phyloP scores from a whole-genome alignment of 2,888 invertebrate species.

The Epistrophe eligans region DNA sequence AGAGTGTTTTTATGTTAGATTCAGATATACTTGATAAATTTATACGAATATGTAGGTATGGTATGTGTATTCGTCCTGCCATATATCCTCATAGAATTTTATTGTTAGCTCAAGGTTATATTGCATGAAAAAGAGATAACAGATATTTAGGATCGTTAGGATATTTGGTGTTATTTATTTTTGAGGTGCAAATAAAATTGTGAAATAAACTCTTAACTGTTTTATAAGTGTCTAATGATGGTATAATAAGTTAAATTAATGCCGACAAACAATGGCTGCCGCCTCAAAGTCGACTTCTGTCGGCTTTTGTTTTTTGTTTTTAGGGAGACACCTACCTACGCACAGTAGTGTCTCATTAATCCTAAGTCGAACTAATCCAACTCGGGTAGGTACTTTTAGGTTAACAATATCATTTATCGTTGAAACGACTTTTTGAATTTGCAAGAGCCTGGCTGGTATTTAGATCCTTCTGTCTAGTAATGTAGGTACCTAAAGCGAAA shows the following conservation, averaged over 20 bases:
- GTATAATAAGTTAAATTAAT: constrained; percentile 47
- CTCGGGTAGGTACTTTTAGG: background rate
- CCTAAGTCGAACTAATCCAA: background rate
- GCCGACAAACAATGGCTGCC: constrained; percentile 42
- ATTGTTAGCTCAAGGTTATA: constrained; percentile 44
- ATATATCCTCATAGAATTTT: constrained; percentile 17
- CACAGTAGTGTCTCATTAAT: background rate
- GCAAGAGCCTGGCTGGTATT: background rate
- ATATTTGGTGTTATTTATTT: background rate
- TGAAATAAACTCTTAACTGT: constrained; percentile 40
- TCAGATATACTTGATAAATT: background rate
- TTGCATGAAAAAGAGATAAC: constrained; percentile 26
- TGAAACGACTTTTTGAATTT: background rate
- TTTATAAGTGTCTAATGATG: constrained; percentile 39
- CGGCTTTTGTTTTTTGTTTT: constrained; percentile 44
- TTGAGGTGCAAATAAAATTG: constrained; percentile 29
- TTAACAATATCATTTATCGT: background rate
- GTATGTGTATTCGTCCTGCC: background rate
- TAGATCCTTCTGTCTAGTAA: no score
- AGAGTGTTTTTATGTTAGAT: constrained; percentile 25
- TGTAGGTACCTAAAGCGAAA: background rate
- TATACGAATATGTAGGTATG: no score
- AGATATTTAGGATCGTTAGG: constrained; percentile 33
- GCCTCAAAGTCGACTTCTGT: constrained; percentile 63
- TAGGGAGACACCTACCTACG: background rate